Base-by-base conservation (phyloP, 2,113 vertebrate genomes). In the Hylia prasina region DNA sequence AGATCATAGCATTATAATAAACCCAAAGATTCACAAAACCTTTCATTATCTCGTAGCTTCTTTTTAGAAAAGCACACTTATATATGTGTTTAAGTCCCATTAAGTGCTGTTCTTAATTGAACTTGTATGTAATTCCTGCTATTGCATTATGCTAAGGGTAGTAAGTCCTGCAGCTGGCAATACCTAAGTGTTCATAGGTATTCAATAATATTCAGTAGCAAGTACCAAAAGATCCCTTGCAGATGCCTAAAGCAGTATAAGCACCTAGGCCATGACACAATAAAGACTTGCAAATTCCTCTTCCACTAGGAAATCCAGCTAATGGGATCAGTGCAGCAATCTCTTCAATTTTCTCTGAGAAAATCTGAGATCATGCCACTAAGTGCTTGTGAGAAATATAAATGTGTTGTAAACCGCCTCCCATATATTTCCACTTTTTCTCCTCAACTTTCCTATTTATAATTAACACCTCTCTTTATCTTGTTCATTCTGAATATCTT, bases 391-490 rank as follows among this genome's bases (percentile, higher is more conserved):
- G 90, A 97, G 93, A 97, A 97, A 96, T 89, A 97, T 81, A 96
- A 97, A 97, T 94, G 82, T 94, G 64, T 81, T 96, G 94, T 93
- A 97, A 97, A 96, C 93, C 9, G 66, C 84, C 89, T 96, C 89
- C 82, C 91, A 94, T 95, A 96, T 89, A 95, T 94, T 95, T 96
- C 92, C 95, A 97, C 94, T 96, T 97, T 97, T 87, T 86, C 96
- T 96, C 72, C 64, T 96, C 94, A 95, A 94, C 75, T 96, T 92
- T 83, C 95, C 90, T 94, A 96, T 97, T 97, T 94, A 96, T 97
- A 97, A 96, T 96, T 97, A 97, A 96, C 96, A 97, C 50, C 89
- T 87, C 96, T 89, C 96, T 98, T 98, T 95, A 97, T 97, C 96
- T 96, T 92, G 90, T 80, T 96, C 96, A 85, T 95, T 87, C 79